Conservation (phyloP, 2,113 vertebrate genomes). For the Xerus inauris region DNA sequence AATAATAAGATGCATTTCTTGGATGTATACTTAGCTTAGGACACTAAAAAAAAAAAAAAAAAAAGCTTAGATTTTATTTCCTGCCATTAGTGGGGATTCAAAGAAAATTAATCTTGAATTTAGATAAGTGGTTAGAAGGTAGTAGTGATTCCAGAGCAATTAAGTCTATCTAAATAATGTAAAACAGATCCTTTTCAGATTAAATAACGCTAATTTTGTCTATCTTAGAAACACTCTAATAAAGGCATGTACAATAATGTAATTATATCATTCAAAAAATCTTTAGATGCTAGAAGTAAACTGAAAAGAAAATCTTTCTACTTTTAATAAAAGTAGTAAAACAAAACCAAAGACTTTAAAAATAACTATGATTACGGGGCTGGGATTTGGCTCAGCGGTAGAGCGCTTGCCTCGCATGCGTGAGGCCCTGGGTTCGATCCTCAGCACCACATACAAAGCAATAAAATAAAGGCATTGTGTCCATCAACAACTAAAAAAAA, state of each 20-base stretch:
- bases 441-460: too few species aligned
- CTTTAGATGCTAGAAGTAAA: conserved; percentile 7
- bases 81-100: not conserved
- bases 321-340: not conserved
- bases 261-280: not conserved
- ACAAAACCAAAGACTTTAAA: not conserved
- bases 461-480: too few species aligned
- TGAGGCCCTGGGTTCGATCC: too few species aligned
- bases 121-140: not conserved
- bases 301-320: conserved; percentile 8
- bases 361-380: not conserved
- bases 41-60: not conserved
- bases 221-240: not conserved
- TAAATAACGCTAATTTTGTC: not conserved
- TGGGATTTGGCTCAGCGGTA: too few species aligned
- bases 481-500: too few species aligned
- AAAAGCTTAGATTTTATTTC: not conserved
- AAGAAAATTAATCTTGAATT: conserved; percentile 34
- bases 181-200: not conserved
- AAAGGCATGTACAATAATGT: not conserved
- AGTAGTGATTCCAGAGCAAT: not conserved
- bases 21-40: not conserved
- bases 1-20: conserved; percentile 19
- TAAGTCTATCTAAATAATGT: not conserved
- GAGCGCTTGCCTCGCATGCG: too few species aligned